phyloP scores from a whole-genome alignment of 2,888 invertebrate genomes.

The Smittia sp. region DNA sequence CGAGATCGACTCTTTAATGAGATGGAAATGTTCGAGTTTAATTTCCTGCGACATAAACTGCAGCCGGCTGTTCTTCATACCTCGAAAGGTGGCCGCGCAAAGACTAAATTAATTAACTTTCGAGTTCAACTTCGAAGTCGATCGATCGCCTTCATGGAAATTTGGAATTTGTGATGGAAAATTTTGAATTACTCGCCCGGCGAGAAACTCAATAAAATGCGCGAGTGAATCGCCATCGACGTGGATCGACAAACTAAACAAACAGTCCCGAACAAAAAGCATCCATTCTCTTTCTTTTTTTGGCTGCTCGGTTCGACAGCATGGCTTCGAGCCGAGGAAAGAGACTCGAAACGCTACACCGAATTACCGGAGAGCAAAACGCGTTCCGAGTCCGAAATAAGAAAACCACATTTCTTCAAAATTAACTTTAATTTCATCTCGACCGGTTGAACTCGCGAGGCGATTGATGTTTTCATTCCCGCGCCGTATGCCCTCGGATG shows the following conservation, averaged over 20 bases:
- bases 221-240: too few relatives aligned
- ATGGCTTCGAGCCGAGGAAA: too few relatives aligned
- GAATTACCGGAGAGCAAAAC: background rate
- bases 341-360: background rate
- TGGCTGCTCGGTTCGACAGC: too few relatives aligned
- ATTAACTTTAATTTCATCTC: slow-evolving; percentile 35
- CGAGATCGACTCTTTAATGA: slow-evolving; percentile 4
- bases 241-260: too few relatives aligned
- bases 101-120: too few relatives aligned
- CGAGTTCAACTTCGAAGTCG: background rate
- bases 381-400: slow-evolving; percentile 6
- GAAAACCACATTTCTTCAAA: slow-evolving; percentile 12
- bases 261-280: too few relatives aligned
- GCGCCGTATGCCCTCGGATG: slow-evolving; percentile 31
- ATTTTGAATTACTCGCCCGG: background rate
- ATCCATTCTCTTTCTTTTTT: too few relatives aligned
- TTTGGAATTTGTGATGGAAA: slow-evolving; percentile 18
- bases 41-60: background rate
- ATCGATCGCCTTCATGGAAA: slow-evolving; percentile 13
- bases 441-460: slow-evolving; percentile 32
- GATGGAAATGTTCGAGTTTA: slow-evolving; percentile 21
- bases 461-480: slow-evolving; percentile 37
- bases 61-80: slow-evolving; percentile 9
- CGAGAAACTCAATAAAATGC: too few relatives aligned
- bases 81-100: too few relatives aligned